Evolutionary conservation across 2,888 invertebrate species (phyloP).

Genomic region (Anthophora plumipes): DNA sequence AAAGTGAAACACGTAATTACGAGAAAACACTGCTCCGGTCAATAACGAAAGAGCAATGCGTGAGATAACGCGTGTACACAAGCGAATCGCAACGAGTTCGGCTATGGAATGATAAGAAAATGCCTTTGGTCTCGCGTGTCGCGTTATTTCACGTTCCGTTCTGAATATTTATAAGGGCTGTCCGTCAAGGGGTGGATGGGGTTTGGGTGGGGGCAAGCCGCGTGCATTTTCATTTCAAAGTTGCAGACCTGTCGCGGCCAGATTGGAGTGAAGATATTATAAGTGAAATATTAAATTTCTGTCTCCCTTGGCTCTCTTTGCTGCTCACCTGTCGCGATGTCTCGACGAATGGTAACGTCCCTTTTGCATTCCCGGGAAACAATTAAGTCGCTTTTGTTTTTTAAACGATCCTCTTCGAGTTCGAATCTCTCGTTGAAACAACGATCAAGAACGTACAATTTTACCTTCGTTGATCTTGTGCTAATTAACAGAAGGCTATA

Average conservation of each 20-base stretch:
- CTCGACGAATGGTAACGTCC: slow-evolving; percentile 35
- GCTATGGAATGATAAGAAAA: slow-evolving; percentile 79
- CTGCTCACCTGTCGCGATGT: slow-evolving; percentile 59
- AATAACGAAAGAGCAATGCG: slow-evolving; percentile 64
- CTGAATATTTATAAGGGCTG: slow-evolving; percentile 83
- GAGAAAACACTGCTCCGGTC: slow-evolving; percentile 48
- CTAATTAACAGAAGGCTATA: neutral
- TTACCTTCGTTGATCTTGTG: too few relatives aligned
- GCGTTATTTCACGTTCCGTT: slow-evolving; percentile 80
- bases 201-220: slow-evolving; percentile 45
- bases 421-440: neutral
- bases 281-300: slow-evolving; percentile 81
- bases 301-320: slow-evolving; percentile 53
- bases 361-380: slow-evolving; percentile 32
- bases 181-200: slow-evolving; percentile 74
- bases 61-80: slow-evolving; percentile 69
- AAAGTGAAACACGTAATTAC: slow-evolving; percentile 63
- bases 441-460: neutral
- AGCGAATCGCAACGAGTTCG: slow-evolving; percentile 31
- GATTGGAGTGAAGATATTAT: slow-evolving; percentile 81
- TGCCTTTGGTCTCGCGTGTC: slow-evolving; percentile 82
- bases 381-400: slow-evolving; percentile 52
- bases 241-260: slow-evolving; percentile 79
- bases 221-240: slow-evolving; percentile 81
- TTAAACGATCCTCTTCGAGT: neutral